Percentiles rank a stretch among this genome's conserved stretches.
These are phyloP conservation scores for Euglossa dilemma DNA, from an alignment of 1,140 invertebrate genomes.

Conservation along the genomic window DNA sequence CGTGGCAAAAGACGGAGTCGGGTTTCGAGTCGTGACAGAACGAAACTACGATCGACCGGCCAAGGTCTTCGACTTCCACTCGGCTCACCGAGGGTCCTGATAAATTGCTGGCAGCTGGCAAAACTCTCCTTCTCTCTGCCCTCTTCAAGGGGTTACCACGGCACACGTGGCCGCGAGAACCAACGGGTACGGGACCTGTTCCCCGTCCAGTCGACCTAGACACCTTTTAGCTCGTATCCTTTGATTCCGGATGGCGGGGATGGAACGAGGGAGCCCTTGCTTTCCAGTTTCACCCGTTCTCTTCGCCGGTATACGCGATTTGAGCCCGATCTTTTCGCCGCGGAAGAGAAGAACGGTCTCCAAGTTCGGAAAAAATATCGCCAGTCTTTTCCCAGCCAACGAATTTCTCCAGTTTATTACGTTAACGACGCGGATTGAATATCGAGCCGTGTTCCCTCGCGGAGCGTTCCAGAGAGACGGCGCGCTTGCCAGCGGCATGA, in stretches of 20 bases:
- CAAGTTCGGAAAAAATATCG: no score
- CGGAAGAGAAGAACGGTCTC: no score
- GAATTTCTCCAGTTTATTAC: not conserved
- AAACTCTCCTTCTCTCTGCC: conserved; percentile 43
- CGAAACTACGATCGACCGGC: conserved; percentile 52
- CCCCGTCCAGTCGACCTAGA: not conserved
- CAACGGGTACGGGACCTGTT: conserved; percentile 10
- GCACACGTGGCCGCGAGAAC: conserved; percentile 54
- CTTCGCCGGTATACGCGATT: no score
- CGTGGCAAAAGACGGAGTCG: not conserved
- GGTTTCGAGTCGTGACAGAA: conserved; percentile 52
- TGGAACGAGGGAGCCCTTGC: no score
- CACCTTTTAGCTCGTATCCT: not conserved
- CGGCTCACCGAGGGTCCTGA: conserved; percentile 45
- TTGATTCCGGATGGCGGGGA: no score
- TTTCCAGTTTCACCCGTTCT: no score
- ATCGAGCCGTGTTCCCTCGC: not conserved
- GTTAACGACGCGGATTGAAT: not conserved
- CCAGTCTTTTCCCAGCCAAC: not conserved
- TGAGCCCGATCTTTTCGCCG: no score
- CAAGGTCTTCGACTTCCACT: conserved; percentile 55
- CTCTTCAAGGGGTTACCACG: conserved; percentile 59
- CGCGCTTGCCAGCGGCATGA: conserved; percentile 28
- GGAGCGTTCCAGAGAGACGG: not conserved
- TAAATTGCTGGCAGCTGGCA: conserved; percentile 66